These are phyloP conservation scores for Triplophysa dalaica DNA, from an alignment of 2,113 vertebrate species.

Conservation along the genomic window DNA sequence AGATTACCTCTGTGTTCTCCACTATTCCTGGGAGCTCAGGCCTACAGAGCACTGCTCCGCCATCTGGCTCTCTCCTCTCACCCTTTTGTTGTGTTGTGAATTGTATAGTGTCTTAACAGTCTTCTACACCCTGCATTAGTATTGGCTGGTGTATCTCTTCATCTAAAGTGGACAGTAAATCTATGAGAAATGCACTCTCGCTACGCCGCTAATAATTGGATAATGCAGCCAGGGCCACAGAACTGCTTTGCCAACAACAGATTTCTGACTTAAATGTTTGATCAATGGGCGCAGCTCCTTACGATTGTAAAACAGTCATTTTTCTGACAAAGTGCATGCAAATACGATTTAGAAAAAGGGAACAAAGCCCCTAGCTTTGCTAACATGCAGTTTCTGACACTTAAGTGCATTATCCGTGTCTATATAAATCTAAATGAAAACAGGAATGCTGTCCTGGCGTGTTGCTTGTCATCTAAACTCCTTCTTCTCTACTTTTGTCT, in stretches of 20 bases:
- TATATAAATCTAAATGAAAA: constrained; percentile 4
- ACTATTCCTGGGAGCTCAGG: constrained; percentile 16
- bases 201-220: constrained; percentile 35
- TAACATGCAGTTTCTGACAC: neutral
- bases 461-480: constrained; percentile 38
- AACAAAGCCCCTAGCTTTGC: too few relatives aligned
- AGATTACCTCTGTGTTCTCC: constrained; percentile 49
- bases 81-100: constrained; percentile 24
- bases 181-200: constrained; percentile 27
- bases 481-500: constrained; percentile 42
- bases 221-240: constrained; percentile 44
- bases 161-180: constrained; percentile 49
- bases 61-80: constrained; percentile 14
- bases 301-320: constrained; percentile 36
- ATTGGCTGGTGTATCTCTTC: constrained; percentile 25
- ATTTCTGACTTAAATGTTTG: constrained; percentile 29
- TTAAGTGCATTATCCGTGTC: neutral
- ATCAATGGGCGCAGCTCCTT: constrained; percentile 8
- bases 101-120: constrained; percentile 23
- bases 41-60: constrained; percentile 5
- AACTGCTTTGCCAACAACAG: constrained; percentile 28
- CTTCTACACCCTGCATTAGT: constrained; percentile 23
- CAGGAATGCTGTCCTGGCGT: neutral
- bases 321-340: constrained; percentile 33
- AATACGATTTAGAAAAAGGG: constrained; percentile 33